These are phyloP conservation scores for Lasioglossum malachurum DNA, from an alignment of 2,888 invertebrate species.

Conservation along the genomic window DNA sequence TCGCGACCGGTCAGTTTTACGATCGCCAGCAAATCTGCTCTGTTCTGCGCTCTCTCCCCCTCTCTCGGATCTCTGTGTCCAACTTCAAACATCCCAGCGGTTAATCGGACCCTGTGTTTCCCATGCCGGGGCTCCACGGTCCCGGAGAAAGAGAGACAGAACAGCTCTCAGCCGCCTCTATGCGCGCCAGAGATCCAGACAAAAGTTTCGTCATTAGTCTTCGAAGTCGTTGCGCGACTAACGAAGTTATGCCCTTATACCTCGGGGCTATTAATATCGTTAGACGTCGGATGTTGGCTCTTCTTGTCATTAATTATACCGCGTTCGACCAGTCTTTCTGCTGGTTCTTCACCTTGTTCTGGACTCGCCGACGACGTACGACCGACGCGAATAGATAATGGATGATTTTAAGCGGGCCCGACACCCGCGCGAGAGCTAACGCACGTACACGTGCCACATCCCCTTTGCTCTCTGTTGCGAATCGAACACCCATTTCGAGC, in stretches of 20 bases:
- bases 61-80: not conserved
- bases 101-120: slow-evolving; percentile 49
- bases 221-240: slow-evolving; percentile 51
- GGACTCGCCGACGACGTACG: slow-evolving; percentile 6
- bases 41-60: not conserved
- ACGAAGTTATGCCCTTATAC: slow-evolving; percentile 58
- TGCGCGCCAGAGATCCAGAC: slow-evolving; percentile 30
- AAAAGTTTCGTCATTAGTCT: slow-evolving; percentile 61
- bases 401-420: slow-evolving; percentile 8
- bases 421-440: not conserved
- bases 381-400: slow-evolving; percentile 26
- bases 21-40: not conserved
- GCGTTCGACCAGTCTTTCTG: slow-evolving; percentile 51
- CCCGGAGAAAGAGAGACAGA: not conserved
- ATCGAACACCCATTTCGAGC: not conserved
- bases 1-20: not conserved
- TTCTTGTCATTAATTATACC: slow-evolving; percentile 68
- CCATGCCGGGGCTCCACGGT: not conserved
- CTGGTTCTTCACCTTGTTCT: slow-evolving; percentile 40
- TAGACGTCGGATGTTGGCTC: slow-evolving; percentile 54
- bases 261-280: slow-evolving; percentile 57
- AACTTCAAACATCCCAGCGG: slow-evolving; percentile 39
- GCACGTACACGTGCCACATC: not conserved
- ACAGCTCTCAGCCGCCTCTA: not conserved
- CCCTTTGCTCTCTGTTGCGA: not conserved